Conservation (phyloP, 2,888 invertebrate genomes). For the Oligia strigilis region DNA sequence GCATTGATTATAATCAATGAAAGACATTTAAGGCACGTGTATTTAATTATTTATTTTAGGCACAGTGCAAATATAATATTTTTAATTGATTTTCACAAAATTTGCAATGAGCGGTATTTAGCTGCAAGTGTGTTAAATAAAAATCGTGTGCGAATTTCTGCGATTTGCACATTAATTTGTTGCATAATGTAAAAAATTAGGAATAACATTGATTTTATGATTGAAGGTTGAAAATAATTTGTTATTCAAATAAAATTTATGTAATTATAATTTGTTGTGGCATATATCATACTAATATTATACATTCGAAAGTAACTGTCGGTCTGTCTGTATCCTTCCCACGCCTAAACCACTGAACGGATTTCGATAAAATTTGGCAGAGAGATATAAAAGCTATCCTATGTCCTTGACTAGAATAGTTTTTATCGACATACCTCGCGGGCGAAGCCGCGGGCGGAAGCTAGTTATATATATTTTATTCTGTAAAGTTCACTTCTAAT, state of each 20-base stretch:
- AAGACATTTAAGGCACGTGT: neutral
- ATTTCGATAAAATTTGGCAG: no score
- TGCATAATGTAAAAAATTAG: constrained; percentile 17
- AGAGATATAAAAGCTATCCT: no score
- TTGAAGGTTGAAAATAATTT: constrained; percentile 32
- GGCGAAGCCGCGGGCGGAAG: no score
- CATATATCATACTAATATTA: neutral
- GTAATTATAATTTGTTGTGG: constrained; percentile 14
- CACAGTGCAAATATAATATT: neutral
- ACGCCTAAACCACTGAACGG: no score
- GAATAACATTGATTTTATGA: constrained; percentile 3
- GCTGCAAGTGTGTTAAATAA: neutral
- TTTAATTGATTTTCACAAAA: constrained; percentile 14
- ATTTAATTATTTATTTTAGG: neutral
- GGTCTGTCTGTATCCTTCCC: no score
- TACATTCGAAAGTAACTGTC: no score
- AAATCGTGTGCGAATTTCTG: constrained; percentile 15
- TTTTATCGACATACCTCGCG: no score
- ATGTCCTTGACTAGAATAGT: no score
- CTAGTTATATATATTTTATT: no score
- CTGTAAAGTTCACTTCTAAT: neutral
- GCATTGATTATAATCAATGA: neutral
- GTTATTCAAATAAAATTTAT: constrained; percentile 4
- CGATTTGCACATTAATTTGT: constrained; percentile 29
- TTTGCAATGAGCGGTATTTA: constrained; percentile 20